Conservation (phyloP, 2,113 vertebrate genomes). For the Turdus rufiventris region DNA sequence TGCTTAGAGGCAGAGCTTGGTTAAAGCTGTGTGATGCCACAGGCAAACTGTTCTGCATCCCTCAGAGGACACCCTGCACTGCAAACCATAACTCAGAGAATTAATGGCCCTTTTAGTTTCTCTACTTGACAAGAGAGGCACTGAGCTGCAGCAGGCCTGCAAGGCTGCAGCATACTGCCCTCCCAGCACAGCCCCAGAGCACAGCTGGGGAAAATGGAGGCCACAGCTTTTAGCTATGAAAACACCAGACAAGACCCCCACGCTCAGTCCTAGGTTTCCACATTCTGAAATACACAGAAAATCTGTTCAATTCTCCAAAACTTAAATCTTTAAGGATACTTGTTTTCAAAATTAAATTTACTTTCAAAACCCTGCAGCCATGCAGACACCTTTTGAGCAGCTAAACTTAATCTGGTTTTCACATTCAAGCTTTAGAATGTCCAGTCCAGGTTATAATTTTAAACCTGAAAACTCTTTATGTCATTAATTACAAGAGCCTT, state of each 20-base stretch:
- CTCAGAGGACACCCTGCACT: neutral
- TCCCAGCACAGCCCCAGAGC: neutral
- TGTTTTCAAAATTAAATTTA: neutral
- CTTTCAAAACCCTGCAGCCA: neutral
- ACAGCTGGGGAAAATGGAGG: accelerated
- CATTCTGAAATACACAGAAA: neutral
- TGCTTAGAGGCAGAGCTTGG: neutral
- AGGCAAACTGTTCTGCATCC: neutral
- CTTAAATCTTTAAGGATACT: neutral
- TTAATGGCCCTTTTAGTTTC: neutral
- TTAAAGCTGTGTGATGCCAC: neutral
- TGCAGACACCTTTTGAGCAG: neutral
- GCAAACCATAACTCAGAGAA: neutral
- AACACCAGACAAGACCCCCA: neutral
- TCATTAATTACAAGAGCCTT: neutral
- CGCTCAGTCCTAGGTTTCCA: neutral
- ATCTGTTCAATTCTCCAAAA: neutral
- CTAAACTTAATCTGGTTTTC: neutral
- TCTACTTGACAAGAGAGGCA: neutral
- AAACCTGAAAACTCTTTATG: neutral
- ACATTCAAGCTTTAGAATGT: neutral
- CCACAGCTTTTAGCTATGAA: neutral
- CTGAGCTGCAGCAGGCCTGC: neutral
- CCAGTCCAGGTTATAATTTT: neutral
- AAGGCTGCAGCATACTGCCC: neutral